phyloP scores from a whole-genome alignment of 2,113 vertebrate genomes.

The Oncorhynchus clarkii region DNA sequence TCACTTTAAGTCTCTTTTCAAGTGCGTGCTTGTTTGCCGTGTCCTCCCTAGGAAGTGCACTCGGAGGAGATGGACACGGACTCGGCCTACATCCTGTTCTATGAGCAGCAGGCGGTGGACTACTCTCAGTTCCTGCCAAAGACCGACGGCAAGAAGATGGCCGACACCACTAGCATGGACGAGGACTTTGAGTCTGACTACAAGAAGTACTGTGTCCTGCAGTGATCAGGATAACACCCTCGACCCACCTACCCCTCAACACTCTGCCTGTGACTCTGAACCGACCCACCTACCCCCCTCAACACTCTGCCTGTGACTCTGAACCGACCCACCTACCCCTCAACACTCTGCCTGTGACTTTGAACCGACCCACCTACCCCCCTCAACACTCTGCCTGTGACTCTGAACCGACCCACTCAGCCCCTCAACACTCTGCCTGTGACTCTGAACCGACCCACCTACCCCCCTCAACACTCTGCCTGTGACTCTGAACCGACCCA shows the following conservation, averaged over 20 bases:
- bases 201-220: slow-evolving; percentile 96
- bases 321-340: too few species aligned
- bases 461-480: too few species aligned
- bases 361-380: too few species aligned
- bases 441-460: neutral
- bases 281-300: too few species aligned
- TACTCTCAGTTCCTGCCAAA: slow-evolving; percentile 96
- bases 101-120: slow-evolving; percentile 94
- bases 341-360: too few species aligned
- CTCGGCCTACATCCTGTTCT: slow-evolving; percentile 99
- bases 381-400: too few species aligned
- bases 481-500: slow-evolving; percentile 21
- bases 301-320: too few species aligned
- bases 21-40: neutral
- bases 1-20: neutral
- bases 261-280: too few species aligned
- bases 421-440: too few species aligned
- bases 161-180: slow-evolving; percentile 99
- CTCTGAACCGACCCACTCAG: too few species aligned
- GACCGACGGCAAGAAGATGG: slow-evolving; percentile 97
- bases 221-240: slow-evolving; percentile 68
- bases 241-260: slow-evolving; percentile 20
- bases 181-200: slow-evolving; percentile 99
- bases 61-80: slow-evolving; percentile 95
- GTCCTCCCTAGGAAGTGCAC: slow-evolving; percentile 82